Conservation (phyloP, 2,113 vertebrate species). For the Sigmodon hispidus region DNA sequence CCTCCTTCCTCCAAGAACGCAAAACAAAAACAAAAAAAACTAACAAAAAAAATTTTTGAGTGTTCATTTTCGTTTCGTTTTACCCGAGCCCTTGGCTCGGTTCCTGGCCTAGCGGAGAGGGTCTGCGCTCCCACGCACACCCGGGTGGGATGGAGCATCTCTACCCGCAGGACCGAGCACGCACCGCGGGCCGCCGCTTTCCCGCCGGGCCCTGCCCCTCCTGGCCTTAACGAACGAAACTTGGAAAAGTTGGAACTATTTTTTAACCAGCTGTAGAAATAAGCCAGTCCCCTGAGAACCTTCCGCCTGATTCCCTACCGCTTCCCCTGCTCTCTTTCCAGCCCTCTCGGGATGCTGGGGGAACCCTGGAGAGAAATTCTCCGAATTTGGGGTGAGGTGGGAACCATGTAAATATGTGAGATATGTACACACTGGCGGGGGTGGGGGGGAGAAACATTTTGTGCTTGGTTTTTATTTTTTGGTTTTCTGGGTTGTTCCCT, state of each 20-base stretch:
- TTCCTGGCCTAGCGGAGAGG: slow-evolving; percentile 68
- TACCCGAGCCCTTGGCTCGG: slow-evolving; percentile 70
- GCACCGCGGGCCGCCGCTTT: slow-evolving; percentile 10
- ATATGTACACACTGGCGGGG: slow-evolving; percentile 93
- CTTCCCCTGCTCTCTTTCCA: slow-evolving; percentile 56
- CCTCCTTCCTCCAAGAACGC: slow-evolving; percentile 29
- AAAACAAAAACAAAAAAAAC: slow-evolving; percentile 66
- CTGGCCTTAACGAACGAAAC: slow-evolving; percentile 74
- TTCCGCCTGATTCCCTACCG: slow-evolving; percentile 62
- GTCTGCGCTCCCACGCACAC: slow-evolving; percentile 64
- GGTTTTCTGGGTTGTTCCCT: slow-evolving; percentile 72
- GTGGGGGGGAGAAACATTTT: slow-evolving; percentile 80
- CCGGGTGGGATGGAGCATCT: slow-evolving; percentile 55
- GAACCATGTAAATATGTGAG: slow-evolving; percentile 95
- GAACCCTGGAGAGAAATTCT: slow-evolving; percentile 60
- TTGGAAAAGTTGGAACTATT: slow-evolving; percentile 80
- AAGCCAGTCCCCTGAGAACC: slow-evolving; percentile 70
- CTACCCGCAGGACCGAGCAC: slow-evolving; percentile 2
- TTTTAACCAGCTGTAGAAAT: slow-evolving; percentile 81
- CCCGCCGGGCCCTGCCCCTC: slow-evolving; percentile 58
- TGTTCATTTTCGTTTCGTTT: slow-evolving; percentile 80
- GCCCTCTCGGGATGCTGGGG: slow-evolving; percentile 45
- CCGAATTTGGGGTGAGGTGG: slow-evolving; percentile 73
- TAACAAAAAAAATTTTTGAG: slow-evolving; percentile 73
- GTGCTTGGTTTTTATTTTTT: slow-evolving; percentile 88